Base-by-base conservation (phyloP, 2,113 vertebrate species). In the Tychaedon coryphoeus region DNA sequence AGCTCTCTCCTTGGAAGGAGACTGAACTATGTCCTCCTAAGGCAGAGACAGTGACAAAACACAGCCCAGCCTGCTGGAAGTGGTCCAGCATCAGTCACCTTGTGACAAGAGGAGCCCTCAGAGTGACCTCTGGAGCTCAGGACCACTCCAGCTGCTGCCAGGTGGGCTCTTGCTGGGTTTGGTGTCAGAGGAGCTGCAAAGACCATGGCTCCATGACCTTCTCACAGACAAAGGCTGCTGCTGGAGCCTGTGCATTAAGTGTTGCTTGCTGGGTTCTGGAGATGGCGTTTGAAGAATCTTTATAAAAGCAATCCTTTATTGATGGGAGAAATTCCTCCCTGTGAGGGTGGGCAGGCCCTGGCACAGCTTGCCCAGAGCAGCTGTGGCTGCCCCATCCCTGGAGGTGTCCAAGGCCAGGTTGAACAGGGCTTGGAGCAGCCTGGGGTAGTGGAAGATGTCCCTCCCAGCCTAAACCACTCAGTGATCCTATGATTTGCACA, bases 151-250 rank as follows among this genome's bases (percentile, higher is more conserved):
- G 36, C 2, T 36, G 66, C 66, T 25, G 91, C 66, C 47, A 7
- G 48, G 1, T 3, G 23, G 72, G 65, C 67, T 79, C n/a, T 36
- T 25, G 42, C 8, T 34, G 82, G 26, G 2, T 43, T 75, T 29
- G 20, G 64, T 11, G 53, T 20, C 53, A 15, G 38, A 50, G 47
- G 15, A 24, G 65, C 74, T 29, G 51, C 28, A 2, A n/a, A n/a
- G 50, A 10, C 20, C 48, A 6, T 0, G 0, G 24, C 71, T 36
- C 36, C 17, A 1, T 5, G 34, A 8, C 16, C 66, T 12, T 4
- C 73, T 61, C 42, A 1, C 73, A 38, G 56, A 10, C 18, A 19
- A 19, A 58, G 73, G 70, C 81, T 33, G 0, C 61, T 13, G 20
- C 19, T 29, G 60, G 31, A 72, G 54, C 79, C 57, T 6, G 17